Evolutionary conservation across 2,888 invertebrate genomes (phyloP).

Genomic region (Sussaba pulchella): DNA sequence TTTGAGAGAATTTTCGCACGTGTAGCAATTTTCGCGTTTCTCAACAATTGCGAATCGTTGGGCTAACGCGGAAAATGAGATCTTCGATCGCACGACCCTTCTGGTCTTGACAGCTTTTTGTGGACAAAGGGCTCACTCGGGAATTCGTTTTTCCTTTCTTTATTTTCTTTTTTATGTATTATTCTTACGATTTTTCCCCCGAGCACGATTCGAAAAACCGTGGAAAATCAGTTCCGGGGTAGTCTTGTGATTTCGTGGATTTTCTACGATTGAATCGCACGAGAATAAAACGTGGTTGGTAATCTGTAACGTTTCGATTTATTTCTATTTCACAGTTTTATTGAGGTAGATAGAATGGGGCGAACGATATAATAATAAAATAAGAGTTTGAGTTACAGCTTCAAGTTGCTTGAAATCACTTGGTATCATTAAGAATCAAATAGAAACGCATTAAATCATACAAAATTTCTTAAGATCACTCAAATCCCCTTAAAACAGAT

Average conservation of each 20-base stretch:
- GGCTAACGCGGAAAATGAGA: not conserved
- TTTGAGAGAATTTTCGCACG: constrained; percentile 6
- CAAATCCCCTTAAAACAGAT: too few species aligned
- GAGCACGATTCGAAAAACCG: constrained; percentile 28
- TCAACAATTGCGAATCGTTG: not conserved
- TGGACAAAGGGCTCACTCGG: constrained; percentile 29
- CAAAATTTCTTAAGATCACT: too few species aligned
- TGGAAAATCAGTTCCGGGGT: constrained; percentile 16
- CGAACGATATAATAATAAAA: too few species aligned
- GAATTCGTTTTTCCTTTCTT: constrained; percentile 42
- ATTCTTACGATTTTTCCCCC: constrained; percentile 20
- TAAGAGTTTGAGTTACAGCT: too few species aligned
- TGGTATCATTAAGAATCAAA: too few species aligned
- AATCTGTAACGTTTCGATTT: not conserved
- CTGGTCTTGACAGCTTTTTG: constrained; percentile 10
- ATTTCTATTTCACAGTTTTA: constrained; percentile 3
- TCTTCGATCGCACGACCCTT: constrained; percentile 16
- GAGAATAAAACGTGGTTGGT: not conserved
- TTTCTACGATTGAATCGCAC: constrained; percentile 21
- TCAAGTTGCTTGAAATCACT: too few species aligned
- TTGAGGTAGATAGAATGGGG: too few species aligned
- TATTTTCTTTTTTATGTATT: not conserved
- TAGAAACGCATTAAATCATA: too few species aligned
- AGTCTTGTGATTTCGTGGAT: constrained; percentile 11
- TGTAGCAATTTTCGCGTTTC: not conserved